Evolutionary conservation across 2,888 invertebrate species (phyloP), one percentile per base, ranked within the genome.

Genomic region (Ectobius pallidus): DNA sequence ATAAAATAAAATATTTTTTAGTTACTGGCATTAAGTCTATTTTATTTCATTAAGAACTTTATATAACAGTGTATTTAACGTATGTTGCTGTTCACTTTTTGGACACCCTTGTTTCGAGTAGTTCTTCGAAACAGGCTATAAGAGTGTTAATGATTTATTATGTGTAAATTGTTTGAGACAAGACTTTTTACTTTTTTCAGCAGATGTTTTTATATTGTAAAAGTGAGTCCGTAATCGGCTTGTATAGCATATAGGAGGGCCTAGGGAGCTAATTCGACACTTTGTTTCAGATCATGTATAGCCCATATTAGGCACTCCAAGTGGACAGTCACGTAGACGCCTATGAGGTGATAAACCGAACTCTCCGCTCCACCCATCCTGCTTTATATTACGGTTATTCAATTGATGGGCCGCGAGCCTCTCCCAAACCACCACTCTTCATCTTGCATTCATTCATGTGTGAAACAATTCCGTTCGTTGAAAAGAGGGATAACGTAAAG

Each of bases 101-200:
- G 25, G 27, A 14, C 58, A 30, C n/a, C 58, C 30, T 18, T 32
- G 58, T 32, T 30, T 27, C 25, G 16, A 30, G 30, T n/a, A 16
- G 7, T 6, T 0, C 55, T 30, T 58, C 58, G n/a, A 58, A 14
- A 58, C 1, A 30, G 9, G n/a, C 6, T n/a, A n/a, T 58, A 58
- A 58, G n/a, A 1, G 14, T 1, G 32, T 16, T 58, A 58, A 58
- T 30, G 14, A 32, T 32, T 58, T 58, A 58, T 58, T 58, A 58
- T 32, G 58, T 58, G 58, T 58, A 58, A 58, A 58, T 58, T 58
- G 32, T 58, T 58, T 32, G 58, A 58, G 30, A n/a, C 58, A 58
- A 30, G n/a, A 0, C n/a, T 30, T 32, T 58, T 58, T 32, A 30
- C 27, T 58, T 58, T 30, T 4, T 30, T 14, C 27, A 30, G 22